Evolutionary conservation across 2,797 vertebrate genomes (phyloP).

Genomic region (Argya squamiceps): DNA sequence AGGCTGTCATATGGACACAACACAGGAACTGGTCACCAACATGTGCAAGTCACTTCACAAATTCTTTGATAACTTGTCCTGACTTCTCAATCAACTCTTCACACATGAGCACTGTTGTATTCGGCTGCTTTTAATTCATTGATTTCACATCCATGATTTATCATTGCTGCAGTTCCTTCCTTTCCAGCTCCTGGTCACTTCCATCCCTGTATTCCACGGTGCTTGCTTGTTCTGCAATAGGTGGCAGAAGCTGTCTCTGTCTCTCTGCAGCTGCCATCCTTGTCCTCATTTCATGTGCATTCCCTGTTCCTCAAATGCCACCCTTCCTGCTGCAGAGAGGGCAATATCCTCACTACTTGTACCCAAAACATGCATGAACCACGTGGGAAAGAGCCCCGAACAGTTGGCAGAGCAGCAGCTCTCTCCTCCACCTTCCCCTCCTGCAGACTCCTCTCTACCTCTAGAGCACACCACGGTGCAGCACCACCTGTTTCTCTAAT

Average conservation of each 20-base stretch:
- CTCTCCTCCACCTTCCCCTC: neutral
- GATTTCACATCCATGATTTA: neutral
- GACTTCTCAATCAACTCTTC: neutral
- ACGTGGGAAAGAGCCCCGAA: rapidly evolving
- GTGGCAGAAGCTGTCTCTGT: neutral
- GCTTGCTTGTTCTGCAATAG: neutral
- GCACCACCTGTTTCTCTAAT: neutral
- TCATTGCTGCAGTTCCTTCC: neutral
- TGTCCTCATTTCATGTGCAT: neutral
- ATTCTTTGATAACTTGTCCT: neutral
- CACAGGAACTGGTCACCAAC: neutral
- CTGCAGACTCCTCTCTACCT: neutral
- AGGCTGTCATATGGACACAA: neutral
- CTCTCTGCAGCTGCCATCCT: neutral
- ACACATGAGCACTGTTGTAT: neutral
- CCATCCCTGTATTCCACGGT: neutral
- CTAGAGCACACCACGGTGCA: neutral
- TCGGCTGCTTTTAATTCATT: neutral
- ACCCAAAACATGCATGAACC: neutral
- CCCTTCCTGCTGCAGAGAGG: neutral
- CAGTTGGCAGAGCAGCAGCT: neutral
- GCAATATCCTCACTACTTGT: neutral
- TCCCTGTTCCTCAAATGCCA: neutral
- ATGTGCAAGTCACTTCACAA: neutral
- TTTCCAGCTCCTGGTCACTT: neutral